A percentile compares a stretch with the other conserved stretches of the same genome.
These are phyloP conservation scores for Gallinago media DNA, from an alignment of 2,113 vertebrate species.

Conservation along the genomic window DNA sequence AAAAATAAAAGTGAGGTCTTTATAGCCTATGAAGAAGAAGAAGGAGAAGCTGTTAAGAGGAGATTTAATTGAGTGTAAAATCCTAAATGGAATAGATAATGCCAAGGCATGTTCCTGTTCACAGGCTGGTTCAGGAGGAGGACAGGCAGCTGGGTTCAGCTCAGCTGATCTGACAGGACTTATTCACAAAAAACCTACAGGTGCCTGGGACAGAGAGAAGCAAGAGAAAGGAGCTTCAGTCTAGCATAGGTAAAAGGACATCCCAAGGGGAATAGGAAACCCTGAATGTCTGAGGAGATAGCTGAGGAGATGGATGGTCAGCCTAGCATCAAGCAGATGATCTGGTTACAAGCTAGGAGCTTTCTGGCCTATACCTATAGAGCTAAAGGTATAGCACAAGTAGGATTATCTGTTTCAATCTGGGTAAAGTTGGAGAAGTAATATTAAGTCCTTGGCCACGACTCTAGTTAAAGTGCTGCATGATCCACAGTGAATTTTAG, in stretches of 20 bases:
- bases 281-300: not conserved
- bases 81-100: slow-evolving; percentile 57
- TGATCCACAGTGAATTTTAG: not conserved
- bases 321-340: not conserved
- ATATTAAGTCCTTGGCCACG: not conserved
- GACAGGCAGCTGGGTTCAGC: slow-evolving; percentile 7
- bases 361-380: not conserved
- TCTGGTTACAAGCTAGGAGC: not conserved
- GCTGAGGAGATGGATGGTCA: not conserved
- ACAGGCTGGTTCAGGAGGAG: not conserved
- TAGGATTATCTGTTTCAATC: not conserved
- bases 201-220: not conserved
- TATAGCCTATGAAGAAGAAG: slow-evolving; percentile 33
- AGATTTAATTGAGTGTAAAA: slow-evolving; percentile 66
- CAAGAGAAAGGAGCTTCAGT: not conserved
- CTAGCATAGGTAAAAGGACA: not conserved
- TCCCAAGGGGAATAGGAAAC: not conserved
- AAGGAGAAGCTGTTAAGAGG: slow-evolving; percentile 37
- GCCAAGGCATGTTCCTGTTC: slow-evolving; percentile 9
- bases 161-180: not conserved
- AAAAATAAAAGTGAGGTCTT: slow-evolving; percentile 49
- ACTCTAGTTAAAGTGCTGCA: not conserved
- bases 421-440: not conserved
- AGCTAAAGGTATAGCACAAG: not conserved
- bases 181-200: not conserved